A percentile compares a stretch with the other conserved stretches of the same genome.
Evolutionary conservation across 2,113 vertebrate species (phyloP).

Genomic region (Caretta caretta): DNA sequence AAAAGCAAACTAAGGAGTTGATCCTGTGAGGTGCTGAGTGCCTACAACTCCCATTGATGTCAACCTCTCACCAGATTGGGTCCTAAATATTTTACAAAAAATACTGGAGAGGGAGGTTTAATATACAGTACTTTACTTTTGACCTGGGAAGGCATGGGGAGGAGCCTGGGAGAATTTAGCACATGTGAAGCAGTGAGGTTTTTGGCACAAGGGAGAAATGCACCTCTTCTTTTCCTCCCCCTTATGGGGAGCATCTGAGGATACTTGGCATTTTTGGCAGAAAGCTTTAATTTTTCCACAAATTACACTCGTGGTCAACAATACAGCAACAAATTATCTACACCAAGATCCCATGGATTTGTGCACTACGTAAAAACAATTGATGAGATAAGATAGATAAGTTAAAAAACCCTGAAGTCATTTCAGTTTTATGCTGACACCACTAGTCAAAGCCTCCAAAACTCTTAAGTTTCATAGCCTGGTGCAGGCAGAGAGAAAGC

Average conservation of each 20-base stretch:
- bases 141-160: neutral
- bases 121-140: neutral
- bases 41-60: neutral
- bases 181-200: neutral
- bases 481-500: slow-evolving; percentile 16
- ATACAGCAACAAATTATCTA: neutral
- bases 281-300: neutral
- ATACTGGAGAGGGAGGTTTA: neutral
- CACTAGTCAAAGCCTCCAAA: slow-evolving; percentile 41
- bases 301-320: neutral
- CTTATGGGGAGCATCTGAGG: neutral
- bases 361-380: neutral
- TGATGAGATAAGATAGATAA: neutral
- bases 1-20: neutral
- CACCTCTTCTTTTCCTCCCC: neutral
- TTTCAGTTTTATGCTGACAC: slow-evolving; percentile 39
- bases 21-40: neutral
- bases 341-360: neutral
- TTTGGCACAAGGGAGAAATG: neutral
- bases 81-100: neutral
- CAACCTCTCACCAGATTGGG: neutral
- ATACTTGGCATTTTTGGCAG: neutral
- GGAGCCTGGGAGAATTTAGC: neutral
- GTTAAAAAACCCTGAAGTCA: slow-evolving; percentile 23
- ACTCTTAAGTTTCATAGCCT: slow-evolving; percentile 26